These are phyloP conservation scores for Orientallactaga bullata DNA, from an alignment of 2,113 vertebrate species.

Conservation along the genomic window DNA sequence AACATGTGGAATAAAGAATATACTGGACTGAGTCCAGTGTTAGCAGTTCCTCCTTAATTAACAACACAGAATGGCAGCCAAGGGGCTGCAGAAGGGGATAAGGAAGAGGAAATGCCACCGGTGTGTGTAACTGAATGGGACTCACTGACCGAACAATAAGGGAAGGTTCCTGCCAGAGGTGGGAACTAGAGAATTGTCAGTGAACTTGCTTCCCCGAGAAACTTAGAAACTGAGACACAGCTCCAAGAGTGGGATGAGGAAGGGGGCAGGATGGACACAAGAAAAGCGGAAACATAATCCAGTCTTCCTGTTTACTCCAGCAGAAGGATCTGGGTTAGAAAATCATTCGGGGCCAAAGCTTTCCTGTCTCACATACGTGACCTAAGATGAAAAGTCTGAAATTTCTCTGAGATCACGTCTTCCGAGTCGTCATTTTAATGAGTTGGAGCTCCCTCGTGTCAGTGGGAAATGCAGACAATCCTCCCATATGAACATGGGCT, in stretches of 20 bases:
- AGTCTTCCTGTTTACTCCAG: not conserved
- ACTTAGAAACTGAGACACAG: not conserved
- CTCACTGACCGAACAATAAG: not conserved
- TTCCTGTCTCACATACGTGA: not conserved
- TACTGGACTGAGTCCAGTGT: not conserved
- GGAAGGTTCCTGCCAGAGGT: not conserved
- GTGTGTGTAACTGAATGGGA: not conserved
- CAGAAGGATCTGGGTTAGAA: not conserved
- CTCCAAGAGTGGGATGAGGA: not conserved
- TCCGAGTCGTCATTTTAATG: not conserved
- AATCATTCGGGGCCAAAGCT: not conserved
- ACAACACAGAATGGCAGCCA: not conserved
- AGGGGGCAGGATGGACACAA: not conserved
- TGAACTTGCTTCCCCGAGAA: not conserved
- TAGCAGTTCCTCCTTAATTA: not conserved
- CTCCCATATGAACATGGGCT: too few species aligned
- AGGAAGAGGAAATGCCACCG: not conserved
- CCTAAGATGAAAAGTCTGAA: not conserved
- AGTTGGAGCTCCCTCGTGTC: not conserved
- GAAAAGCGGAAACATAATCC: not conserved
- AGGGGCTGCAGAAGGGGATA: not conserved
- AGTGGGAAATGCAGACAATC: not conserved
- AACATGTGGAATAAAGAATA: not conserved
- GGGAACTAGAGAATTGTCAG: rapidly evolving
- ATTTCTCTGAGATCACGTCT: not conserved